Evolutionary conservation across 2,888 invertebrate species (phyloP), one percentile per base, ranked within the genome.

Genomic region (Maniola hyperantus): DNA sequence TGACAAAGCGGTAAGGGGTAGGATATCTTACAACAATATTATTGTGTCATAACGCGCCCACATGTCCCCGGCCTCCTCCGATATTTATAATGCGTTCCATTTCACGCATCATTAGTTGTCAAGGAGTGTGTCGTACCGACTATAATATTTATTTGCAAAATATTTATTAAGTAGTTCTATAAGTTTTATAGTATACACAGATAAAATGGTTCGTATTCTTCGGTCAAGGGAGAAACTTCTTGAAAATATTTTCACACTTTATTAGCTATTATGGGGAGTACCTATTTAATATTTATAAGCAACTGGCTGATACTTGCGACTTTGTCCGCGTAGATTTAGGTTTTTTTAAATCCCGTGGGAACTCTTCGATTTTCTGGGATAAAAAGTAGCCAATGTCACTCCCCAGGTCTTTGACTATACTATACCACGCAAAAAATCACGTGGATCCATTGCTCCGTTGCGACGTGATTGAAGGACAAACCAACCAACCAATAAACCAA

Each of bases 11-110:
- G 20, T 39, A 5, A 55, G 73, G 73, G 73, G 76, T 73, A 75
- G 74, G 71, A 44, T 71, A 76, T 80, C 79, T 78, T 76, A 77
- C 77, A 77, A 57, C 42, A 57, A 80, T 79, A 81, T 83, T 79
- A 81, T 80, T 72, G 79, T 76, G 70, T 73, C 72, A 76, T 82
- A 78, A 82, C 76, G 69, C 69, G 64, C 72, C 64, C 77, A 67
- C 54, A 20, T 53, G 15, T 58, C 64, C 39, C 50, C 66, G 13
- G 54, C 54, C 60, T 57, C 39, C 65, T 59, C 36, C 51, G 51
- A 70, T 68, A 64, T 70, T 63, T 68, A 66, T 57, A 26, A 57
- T 65, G 51, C 70, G 62, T 66, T 67, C 55, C 60, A 57, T 66
- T 68, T 62, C 64, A 68, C 68, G 66, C 64, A 33, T 46, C 68